These are phyloP conservation scores for Limnephilus marmoratus DNA, from an alignment of 2,888 invertebrate species.

Conservation along the genomic window DNA sequence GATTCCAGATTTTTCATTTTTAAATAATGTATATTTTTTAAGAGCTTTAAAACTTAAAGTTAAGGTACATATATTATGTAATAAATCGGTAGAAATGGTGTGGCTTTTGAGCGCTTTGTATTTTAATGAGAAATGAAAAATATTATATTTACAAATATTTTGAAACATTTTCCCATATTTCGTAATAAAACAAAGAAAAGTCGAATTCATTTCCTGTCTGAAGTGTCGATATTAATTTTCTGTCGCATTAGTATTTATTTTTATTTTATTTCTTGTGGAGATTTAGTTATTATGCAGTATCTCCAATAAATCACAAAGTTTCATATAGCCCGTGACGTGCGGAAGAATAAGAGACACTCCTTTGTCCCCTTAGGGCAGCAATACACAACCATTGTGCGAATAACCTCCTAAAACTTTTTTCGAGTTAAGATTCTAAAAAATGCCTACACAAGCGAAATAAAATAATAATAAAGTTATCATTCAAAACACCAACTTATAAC, in stretches of 20 bases:
- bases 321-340: constrained; percentile 29
- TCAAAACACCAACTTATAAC: too few species aligned
- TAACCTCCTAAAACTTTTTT: neutral
- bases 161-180: neutral
- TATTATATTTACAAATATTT: too few species aligned
- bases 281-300: neutral
- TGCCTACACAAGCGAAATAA: too few species aligned
- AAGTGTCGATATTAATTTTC: neutral
- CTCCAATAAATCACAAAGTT: constrained; percentile 55
- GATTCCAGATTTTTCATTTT: too few species aligned
- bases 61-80: too few species aligned
- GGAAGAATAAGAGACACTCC: constrained; percentile 22
- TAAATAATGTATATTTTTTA: too few species aligned
- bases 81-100: too few species aligned
- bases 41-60: too few species aligned
- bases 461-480: too few species aligned
- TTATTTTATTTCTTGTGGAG: neutral
- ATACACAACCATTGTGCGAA: neutral
- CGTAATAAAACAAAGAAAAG: neutral
- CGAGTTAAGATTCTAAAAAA: too few species aligned
- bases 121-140: too few species aligned
- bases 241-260: neutral
- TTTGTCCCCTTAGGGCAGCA: neutral
- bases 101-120: too few species aligned
- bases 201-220: neutral